Evolutionary conservation across 35 echinoderm and acorn worm species (phyloP), one percentile per base, ranked within the genome.

Genomic region (Nesometra sesokonis): DNA sequence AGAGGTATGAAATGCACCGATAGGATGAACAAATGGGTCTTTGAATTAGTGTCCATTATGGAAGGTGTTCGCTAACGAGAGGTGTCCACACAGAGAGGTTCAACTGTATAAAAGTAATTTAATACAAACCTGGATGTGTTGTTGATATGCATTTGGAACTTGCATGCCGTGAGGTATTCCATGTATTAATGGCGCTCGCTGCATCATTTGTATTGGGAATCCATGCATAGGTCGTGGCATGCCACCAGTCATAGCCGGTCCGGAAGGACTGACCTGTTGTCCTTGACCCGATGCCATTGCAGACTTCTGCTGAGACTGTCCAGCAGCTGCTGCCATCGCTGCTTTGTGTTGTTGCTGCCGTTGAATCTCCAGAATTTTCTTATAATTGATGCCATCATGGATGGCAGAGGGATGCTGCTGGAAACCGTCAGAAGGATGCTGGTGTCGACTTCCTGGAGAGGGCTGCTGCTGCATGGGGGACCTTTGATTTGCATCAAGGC

Each of bases 311-410:
- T 39, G 34, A 11, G n/a, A 37, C 23, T 83, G 81, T 83, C 81
- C 81, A 13, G 34, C 81, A 23, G 32, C 81, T 0, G 81, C 81
- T 80, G 78, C 78, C 23, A 67, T 19, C 15, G 81, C 81, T 83
- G 81, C 81, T 39, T 83, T 83, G 11, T 83, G 81, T 39, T 83
- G 81, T 35, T 83, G 81, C 81, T 83, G 81, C 30, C 34, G 81
- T 31, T 83, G 81, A 17, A 83, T 38, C 37, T 83, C 81, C 37
- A 35, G 13, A 8, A 83, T 83, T 30, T n/a, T 83, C 7, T 83
- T 83, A 35, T 83, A 83, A 39, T 83, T 38, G n/a, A 83, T 83
- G 38, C 37, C 81, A 23, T 38, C 81, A 39, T 38, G 17, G 35
- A 5, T 83, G 11, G 3, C 36, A 39, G 81, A 11, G 17, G 34